These are phyloP conservation scores for Noctua fimbriata DNA, from an alignment of 2,888 invertebrate genomes.

Conservation along the genomic window DNA sequence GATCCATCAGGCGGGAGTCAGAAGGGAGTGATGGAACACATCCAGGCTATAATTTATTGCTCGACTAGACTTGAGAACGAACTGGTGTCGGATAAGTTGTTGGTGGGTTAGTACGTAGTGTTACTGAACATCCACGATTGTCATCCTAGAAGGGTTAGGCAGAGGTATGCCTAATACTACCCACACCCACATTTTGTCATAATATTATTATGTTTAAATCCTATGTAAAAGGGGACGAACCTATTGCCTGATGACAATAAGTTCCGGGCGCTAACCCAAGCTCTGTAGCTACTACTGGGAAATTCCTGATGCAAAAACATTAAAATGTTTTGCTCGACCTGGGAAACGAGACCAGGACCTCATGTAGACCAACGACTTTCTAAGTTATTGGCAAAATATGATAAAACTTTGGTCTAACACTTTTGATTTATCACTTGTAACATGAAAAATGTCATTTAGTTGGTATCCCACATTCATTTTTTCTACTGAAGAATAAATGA, in stretches of 20 bases:
- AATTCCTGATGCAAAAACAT: not conserved
- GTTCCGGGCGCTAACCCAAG: no score
- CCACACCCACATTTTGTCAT: not conserved
- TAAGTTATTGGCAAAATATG: not conserved
- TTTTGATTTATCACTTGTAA: not conserved
- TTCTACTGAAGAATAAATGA: not conserved
- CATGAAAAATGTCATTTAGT: not conserved
- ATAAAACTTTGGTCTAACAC: not conserved
- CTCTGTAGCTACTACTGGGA: not conserved
- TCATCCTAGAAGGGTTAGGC: not conserved
- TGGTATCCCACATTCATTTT: not conserved
- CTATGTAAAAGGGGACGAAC: not conserved
- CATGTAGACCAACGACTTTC: not conserved
- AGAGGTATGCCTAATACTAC: not conserved
- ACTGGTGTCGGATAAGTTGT: slow-evolving; percentile 13
- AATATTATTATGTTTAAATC: not conserved
- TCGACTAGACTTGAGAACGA: slow-evolving; percentile 36
- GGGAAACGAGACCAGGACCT: not conserved
- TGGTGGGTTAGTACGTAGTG: not conserved
- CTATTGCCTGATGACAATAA: not conserved
- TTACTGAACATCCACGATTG: not conserved
- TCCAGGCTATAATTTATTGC: slow-evolving; percentile 53
- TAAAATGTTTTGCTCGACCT: not conserved
- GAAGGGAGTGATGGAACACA: slow-evolving; percentile 60
- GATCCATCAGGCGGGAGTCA: slow-evolving; percentile 58